Percentiles rank a stretch among this genome's conserved stretches.
Conservation (phyloP, 2,797 vertebrate genomes). For the Melanotaenia nigrans region DNA sequence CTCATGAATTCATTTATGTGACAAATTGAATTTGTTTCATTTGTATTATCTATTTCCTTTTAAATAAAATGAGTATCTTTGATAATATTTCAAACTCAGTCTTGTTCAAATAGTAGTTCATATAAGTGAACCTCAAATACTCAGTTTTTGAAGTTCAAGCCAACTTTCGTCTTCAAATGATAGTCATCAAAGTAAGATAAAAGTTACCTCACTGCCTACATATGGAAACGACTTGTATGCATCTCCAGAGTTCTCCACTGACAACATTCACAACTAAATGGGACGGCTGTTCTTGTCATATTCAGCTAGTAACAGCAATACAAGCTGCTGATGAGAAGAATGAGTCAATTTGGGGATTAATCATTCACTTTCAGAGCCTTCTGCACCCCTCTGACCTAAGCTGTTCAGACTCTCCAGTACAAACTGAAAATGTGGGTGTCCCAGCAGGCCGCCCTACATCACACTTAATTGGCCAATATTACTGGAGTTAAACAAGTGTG, state of each 20-base stretch:
- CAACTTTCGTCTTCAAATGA: conserved; percentile 56
- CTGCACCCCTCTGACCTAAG: conserved; percentile 55
- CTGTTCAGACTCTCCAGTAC: conserved; percentile 46
- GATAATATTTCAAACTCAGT: conserved; percentile 68
- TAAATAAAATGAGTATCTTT: conserved; percentile 81
- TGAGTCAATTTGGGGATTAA: conserved; percentile 63
- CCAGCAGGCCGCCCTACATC: conserved; percentile 57
- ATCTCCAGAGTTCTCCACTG: conserved; percentile 10
- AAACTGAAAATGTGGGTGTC: conserved; percentile 49
- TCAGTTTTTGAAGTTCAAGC: conserved; percentile 43
- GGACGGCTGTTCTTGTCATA: conserved; percentile 48
- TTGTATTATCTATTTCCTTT: conserved; percentile 79
- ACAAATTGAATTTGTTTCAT: conserved; percentile 67
- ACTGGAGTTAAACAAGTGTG: conserved; percentile 74
- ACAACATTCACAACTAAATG: conserved; percentile 18
- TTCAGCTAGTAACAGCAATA: conserved; percentile 29
- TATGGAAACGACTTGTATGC: conserved; percentile 7
- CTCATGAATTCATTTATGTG: conserved; percentile 74
- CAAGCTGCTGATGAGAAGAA: conserved; percentile 39
- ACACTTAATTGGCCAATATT: conserved; percentile 63
- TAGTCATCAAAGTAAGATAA: conserved; percentile 12
- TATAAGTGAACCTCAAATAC: conserved; percentile 28
- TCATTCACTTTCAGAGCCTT: conserved; percentile 62
- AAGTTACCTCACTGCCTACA: conserved; percentile 15
- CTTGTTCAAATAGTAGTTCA: conserved; percentile 57